phyloP scores from a whole-genome alignment of 2,797 vertebrate species.

The Chiroxiphia lanceolata region DNA sequence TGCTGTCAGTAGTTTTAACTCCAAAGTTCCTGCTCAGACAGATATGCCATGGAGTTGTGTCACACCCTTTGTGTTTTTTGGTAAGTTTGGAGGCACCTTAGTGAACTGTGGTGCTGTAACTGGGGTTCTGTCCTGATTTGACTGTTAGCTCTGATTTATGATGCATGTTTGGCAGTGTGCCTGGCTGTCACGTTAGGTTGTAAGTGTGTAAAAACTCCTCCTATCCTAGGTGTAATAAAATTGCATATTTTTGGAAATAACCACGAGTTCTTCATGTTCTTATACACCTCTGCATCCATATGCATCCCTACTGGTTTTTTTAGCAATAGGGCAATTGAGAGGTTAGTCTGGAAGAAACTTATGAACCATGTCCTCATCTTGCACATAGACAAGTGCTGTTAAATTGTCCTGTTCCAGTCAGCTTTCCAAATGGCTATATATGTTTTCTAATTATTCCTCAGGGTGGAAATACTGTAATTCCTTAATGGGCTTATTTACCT shows the following conservation, averaged over 20 bases:
- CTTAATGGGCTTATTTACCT: not conserved
- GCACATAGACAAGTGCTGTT: not conserved
- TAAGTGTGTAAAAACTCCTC: not conserved
- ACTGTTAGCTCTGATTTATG: not conserved
- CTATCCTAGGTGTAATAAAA: not conserved
- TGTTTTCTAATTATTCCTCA: not conserved
- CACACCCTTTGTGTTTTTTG: not conserved
- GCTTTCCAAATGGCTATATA: not conserved
- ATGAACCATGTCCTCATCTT: not conserved
- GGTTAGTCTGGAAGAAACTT: not conserved
- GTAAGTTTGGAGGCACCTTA: not conserved
- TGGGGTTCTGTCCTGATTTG: not conserved
- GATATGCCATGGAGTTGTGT: not conserved
- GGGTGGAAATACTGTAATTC: not conserved
- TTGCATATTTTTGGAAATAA: not conserved
- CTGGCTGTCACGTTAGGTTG: not conserved
- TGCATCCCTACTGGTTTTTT: not conserved
- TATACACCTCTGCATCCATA: not conserved
- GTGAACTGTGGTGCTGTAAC: not conserved
- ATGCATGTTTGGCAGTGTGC: not conserved
- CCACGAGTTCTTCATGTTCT: not conserved
- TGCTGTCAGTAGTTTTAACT: constrained; percentile 12
- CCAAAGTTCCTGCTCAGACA: not conserved
- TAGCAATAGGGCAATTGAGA: not conserved
- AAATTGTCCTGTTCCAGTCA: not conserved